phyloP scores from a whole-genome alignment of 2,113 vertebrate genomes.

The Anhinga anhinga region DNA sequence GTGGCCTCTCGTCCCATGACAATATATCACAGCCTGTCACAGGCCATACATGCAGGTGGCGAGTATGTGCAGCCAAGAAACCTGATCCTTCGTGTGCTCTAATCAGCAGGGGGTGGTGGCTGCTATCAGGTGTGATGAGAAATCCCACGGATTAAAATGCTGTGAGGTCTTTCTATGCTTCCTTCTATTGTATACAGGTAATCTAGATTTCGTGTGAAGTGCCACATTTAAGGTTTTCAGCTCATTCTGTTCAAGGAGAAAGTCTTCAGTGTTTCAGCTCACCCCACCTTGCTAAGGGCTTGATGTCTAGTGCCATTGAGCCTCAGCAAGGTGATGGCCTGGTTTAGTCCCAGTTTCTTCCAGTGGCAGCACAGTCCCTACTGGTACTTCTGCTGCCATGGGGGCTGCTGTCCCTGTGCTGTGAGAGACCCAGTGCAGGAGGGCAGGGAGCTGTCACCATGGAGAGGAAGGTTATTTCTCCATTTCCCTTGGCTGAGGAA shows the following conservation, averaged over 20 bases:
- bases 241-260: not conserved
- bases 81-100: not conserved
- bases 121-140: not conserved
- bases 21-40: not conserved
- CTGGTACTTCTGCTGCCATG: not conserved
- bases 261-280: not conserved
- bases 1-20: not conserved
- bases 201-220: not conserved
- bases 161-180: not conserved
- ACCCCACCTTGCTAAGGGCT: not conserved
- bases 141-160: not conserved
- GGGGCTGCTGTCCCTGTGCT: not conserved
- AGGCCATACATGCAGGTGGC: not conserved
- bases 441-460: not conserved
- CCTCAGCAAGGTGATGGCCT: not conserved
- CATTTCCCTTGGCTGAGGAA: not conserved
- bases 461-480: not conserved
- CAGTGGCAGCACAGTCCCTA: not conserved
- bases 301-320: not conserved
- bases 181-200: not conserved
- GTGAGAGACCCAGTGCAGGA: not conserved
- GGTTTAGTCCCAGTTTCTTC: not conserved
- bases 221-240: not conserved
- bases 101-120: fast-evolving
- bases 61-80: not conserved